Conservation (phyloP, 2,113 vertebrate species). For the Hoplias malabaricus region DNA sequence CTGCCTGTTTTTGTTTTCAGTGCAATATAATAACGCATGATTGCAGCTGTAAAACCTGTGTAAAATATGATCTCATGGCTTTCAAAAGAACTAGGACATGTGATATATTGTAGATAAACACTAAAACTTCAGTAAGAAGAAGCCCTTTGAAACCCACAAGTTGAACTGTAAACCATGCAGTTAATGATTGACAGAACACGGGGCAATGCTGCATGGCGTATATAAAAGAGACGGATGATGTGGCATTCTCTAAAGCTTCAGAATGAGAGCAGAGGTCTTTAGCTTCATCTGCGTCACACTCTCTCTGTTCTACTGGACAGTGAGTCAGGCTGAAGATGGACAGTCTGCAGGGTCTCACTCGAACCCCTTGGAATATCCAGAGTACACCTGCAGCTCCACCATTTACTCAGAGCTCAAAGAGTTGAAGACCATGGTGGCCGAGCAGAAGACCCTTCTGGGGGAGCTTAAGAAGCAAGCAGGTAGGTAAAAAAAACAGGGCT, state of each 20-base stretch:
- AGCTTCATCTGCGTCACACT: no score
- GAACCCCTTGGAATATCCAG: not conserved
- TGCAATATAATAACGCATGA: not conserved
- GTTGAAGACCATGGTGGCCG: not conserved
- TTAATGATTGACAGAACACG: not conserved
- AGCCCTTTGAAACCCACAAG: not conserved
- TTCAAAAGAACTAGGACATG: not conserved
- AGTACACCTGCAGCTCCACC: not conserved
- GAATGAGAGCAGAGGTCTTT: conserved; percentile 9
- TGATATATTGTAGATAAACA: not conserved
- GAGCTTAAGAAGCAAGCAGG: not conserved
- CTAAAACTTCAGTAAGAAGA: not conserved
- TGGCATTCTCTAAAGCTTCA: not conserved
- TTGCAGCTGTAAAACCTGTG: not conserved
- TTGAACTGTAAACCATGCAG: not conserved
- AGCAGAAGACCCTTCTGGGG: not conserved
- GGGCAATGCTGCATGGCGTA: not conserved
- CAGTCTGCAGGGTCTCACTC: not conserved
- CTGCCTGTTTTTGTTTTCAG: not conserved
- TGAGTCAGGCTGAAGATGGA: not conserved
- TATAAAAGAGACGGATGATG: not conserved
- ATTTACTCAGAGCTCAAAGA: not conserved
- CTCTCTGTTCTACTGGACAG: not conserved
- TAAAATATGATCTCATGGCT: not conserved
- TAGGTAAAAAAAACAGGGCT: not conserved